Conservation (phyloP, 2,797 vertebrate genomes). For the Cichlasoma orientale region DNA sequence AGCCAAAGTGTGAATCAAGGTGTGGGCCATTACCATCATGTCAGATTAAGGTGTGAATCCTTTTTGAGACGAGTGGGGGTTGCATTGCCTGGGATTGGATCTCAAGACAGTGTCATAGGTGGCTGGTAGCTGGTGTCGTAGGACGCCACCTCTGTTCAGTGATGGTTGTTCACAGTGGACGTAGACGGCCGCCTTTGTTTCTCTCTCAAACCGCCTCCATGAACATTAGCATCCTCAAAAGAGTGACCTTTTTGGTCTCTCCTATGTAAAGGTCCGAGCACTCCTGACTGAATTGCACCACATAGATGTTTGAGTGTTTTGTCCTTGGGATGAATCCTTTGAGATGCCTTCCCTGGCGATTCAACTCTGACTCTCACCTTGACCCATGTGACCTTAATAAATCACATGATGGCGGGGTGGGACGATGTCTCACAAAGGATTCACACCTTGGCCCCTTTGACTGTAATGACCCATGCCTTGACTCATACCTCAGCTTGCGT, state of each 20-base stretch:
- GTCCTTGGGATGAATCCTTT: too few species aligned
- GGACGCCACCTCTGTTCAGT: background rate
- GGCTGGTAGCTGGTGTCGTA: too few species aligned
- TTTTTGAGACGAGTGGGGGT: background rate
- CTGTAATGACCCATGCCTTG: background rate
- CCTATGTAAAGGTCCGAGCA: background rate
- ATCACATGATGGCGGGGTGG: background rate
- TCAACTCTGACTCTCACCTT: background rate
- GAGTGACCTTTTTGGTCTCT: background rate
- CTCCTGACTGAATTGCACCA: background rate
- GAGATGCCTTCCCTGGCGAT: too few species aligned
- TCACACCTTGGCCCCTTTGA: background rate
- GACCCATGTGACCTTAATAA: background rate
- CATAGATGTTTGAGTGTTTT: background rate
- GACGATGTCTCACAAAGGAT: background rate
- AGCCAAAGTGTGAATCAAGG: background rate
- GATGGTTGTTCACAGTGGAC: background rate
- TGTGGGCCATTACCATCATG: background rate
- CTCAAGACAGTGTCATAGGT: background rate
- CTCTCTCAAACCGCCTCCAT: background rate
- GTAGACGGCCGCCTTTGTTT: background rate
- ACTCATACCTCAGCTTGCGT: background rate
- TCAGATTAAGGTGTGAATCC: background rate
- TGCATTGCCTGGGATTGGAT: too few species aligned
- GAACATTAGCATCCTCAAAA: background rate